phyloP scores from a whole-genome alignment of 2,888 invertebrate species.

The Nebria salina region DNA sequence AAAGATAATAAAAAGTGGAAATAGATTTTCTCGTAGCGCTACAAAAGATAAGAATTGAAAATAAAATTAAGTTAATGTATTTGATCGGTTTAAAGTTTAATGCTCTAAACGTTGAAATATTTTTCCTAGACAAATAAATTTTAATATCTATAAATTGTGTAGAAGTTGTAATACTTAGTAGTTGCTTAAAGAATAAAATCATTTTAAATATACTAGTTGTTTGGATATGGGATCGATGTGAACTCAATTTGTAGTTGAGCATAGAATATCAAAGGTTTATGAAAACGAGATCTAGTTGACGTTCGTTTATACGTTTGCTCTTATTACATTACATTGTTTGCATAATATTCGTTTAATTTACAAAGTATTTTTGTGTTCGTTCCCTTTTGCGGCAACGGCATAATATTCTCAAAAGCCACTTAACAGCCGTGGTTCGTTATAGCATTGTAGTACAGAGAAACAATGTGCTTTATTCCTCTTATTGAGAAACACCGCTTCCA shows the following conservation, averaged over 20 bases:
- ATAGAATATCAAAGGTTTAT: neutral
- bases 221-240: neutral
- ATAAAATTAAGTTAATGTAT: slow-evolving; percentile 38
- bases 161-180: neutral
- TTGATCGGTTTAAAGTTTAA: slow-evolving; percentile 28
- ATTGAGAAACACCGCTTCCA: slow-evolving; percentile 13
- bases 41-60: slow-evolving; percentile 35
- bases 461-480: slow-evolving; percentile 14
- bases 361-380: slow-evolving; percentile 36
- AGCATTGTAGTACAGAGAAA: slow-evolving; percentile 9
- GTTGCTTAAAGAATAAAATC: neutral
- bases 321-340: slow-evolving; percentile 36
- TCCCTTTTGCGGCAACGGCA: slow-evolving; percentile 24
- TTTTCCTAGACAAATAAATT: neutral
- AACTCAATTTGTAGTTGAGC: neutral
- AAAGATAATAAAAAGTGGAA: slow-evolving; percentile 35
- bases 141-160: neutral
- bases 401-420: slow-evolving; percentile 38
- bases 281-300: neutral
- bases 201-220: neutral
- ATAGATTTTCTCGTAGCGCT: slow-evolving; percentile 37
- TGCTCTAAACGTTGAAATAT: neutral
- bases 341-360: slow-evolving; percentile 21
- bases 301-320: slow-evolving; percentile 11
- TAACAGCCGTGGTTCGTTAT: slow-evolving; percentile 27